Evolutionary conservation across 1,140 invertebrate genomes (phyloP), one percentile per base, ranked within the genome.

Genomic region (Hypsibius dujardini): DNA sequence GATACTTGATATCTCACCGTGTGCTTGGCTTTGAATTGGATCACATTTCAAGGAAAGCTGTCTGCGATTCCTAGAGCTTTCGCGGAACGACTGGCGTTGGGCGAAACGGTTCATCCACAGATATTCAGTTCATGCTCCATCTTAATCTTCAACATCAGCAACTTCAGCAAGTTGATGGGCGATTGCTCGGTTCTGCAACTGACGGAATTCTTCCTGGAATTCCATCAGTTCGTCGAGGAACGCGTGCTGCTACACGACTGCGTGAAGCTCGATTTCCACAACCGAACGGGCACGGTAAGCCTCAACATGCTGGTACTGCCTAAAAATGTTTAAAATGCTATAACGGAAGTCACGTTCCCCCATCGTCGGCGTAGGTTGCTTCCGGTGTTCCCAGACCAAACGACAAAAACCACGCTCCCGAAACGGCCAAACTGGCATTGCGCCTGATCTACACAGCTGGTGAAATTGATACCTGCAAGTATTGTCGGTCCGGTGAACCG

Each of bases 191-290:
- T 42, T 15, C 62, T 67, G 62, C 62, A 67, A 42, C 12, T 42
- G 7, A 67, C 62, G 12, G 62, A 67, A 45, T 67, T 81, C 28
- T 72, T 80, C 2, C 81, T 81, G 71, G 75, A 77, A 3, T 73
- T 81, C 2, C 80, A 81, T 71, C 76, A 79, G 7, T 73, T 72
- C n/a, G 77, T 81, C 71, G 79, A 80, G 71, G 74, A 70, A 46
- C 77, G 78, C 60, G 80, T 80, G 47, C 76, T 73, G 47, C 71
- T 75, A 70, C 75, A 77, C 69, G 78, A 80, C 72, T 78, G 77
- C 3, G 78, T 79, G 71, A 80, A 81, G 74, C 76, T 81, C 40
- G 75, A 76, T 67, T 67, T 67, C 42, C 62, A 67, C 42, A 42
- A 67, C 12, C 12, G 0, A 7, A 7, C 45, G 12, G 62, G 62